Evolutionary conservation across 2,797 vertebrate species (phyloP), one percentile per base, ranked within the genome.

Genomic region (Acipenser transmontanus): DNA sequence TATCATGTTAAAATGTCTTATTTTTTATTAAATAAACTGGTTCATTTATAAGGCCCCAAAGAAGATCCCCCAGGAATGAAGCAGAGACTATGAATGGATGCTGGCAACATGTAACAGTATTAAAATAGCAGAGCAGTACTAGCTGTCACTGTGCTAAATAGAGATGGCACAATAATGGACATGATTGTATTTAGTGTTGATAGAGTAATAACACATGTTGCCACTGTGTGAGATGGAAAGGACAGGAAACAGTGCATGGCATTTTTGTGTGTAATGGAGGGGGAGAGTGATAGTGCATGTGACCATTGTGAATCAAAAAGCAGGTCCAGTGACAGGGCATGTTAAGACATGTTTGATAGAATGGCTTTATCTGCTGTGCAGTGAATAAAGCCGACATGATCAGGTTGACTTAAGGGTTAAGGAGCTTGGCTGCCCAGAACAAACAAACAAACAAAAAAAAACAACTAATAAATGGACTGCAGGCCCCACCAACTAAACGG

Each of bases 401-500:
- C 34, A 34, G 34, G 34, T 34, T 34, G 34, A 34, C 34, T 34
- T 34, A 4, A 34, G 34, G 34, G 34, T 34, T 34, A 34, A 34
- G 34, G 2, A 34, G 34, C 34, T 34, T 34, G 34, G 34, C 34
- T 34, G 34, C 34, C 34, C 34, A 34, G 34, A 34, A 34, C 34
- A 34, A 34, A 34, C 34, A 34, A 34, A 34, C 34, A 34, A 34
- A 34, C 1, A 34, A 61, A 56, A 68, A 68, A 68, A 72, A 56
- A 47, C 1, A n/a, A 12, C 54, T 57, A 57, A 57, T 13, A 6
- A 12, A 12, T 57, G 54, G 34, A 17, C 60, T 61, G 17, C 17
- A 47, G 62, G 68, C 73, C 68, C 75, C 76, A 84, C 79, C 75
- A 64, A 66, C 59, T 79, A 68, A 61, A 69, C 14, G 51, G 68